Evolutionary conservation across 2,888 invertebrate species (phyloP), one percentile per base, ranked within the genome.

Genomic region (Steinernema carpocapsae): DNA sequence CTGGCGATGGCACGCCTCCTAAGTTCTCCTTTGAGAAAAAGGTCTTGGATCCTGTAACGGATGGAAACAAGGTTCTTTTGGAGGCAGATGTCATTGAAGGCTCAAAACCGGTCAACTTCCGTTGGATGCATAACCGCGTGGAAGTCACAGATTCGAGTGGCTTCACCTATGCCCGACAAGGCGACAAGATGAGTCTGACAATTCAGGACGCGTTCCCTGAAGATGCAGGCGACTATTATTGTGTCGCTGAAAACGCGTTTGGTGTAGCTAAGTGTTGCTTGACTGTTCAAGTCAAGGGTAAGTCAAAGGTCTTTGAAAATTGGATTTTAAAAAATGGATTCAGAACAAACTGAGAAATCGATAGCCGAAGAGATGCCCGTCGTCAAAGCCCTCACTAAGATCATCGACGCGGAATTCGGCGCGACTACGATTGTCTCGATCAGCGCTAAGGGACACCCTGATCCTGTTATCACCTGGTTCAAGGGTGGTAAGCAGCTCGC

Each of bases 201-300:
- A 84, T 87, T 59, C 81, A 81, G 32, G 87, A 87, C 76, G 85
- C 84, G 29, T 87, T 87, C 80, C 87, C 87, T 12, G 86, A 86
- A 76, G 87, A 87, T 78, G 94, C 94, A 78, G 97, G 97, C 80
- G 94, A 94, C 89, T 99, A 97, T 89, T 92, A 92, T 52, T 97
- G 97, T 89, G 91, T 93, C 46, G 97, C 97, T 26, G 93, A 93
- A 82, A 99, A 97, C 90, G 91, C 91, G 71, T 94, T 95, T 88
- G 97, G 97, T 83, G 92, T 92, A 32, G 95, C 96, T 85, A 96
- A 97, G 90, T 95, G 94, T 88, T 94, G 94, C 83, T 94, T 96
- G 74, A 94, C 95, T 86, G 94, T 95, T 85, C 59, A 46, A 32
- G 45, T 78, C 45, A 59, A 10, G 26, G 78, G 76, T 77, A 32